These are phyloP conservation scores for Lasioglossum baleicum DNA, from an alignment of 1,140 invertebrate species.

Conservation along the genomic window DNA sequence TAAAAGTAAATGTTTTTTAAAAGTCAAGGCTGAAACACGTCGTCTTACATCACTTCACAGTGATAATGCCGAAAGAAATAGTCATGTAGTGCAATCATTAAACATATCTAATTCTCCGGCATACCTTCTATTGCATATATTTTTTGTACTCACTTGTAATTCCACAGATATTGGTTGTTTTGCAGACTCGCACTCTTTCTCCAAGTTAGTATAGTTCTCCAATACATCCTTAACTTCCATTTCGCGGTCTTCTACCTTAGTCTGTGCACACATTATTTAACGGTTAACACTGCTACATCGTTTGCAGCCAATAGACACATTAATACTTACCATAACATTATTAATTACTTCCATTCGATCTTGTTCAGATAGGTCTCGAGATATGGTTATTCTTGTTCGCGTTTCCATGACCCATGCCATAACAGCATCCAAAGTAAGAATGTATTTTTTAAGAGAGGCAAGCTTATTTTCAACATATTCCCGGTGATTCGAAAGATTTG, in stretches of 20 bases:
- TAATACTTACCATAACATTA: slow-evolving; percentile 81
- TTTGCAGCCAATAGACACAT: background rate
- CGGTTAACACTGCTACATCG: background rate
- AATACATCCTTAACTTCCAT: slow-evolving; percentile 84
- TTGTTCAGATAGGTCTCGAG: slow-evolving; percentile 77
- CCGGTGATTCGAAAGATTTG: slow-evolving; percentile 79
- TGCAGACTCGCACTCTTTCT: slow-evolving; percentile 82
- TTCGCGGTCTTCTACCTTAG: slow-evolving; percentile 81
- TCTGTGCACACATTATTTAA: slow-evolving; percentile 65
- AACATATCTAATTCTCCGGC: too few species aligned
- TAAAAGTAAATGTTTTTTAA: too few species aligned
- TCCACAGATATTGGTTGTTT: slow-evolving; percentile 82
- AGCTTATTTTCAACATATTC: slow-evolving; percentile 83
- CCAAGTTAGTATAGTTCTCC: slow-evolving; percentile 86
- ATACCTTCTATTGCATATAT: too few species aligned
- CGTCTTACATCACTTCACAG: too few species aligned
- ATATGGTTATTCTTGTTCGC: slow-evolving; percentile 78
- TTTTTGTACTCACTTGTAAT: slow-evolving; percentile 78
- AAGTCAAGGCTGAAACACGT: too few species aligned
- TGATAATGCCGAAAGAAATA: too few species aligned
- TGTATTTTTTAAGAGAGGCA: slow-evolving; percentile 82
- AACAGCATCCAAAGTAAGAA: slow-evolving; percentile 81
- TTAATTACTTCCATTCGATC: slow-evolving; percentile 81
- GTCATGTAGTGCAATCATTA: too few species aligned
- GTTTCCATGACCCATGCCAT: slow-evolving; percentile 82